Conservation (phyloP, 2,888 invertebrate genomes). For the Xestoiulus laeticollis region DNA sequence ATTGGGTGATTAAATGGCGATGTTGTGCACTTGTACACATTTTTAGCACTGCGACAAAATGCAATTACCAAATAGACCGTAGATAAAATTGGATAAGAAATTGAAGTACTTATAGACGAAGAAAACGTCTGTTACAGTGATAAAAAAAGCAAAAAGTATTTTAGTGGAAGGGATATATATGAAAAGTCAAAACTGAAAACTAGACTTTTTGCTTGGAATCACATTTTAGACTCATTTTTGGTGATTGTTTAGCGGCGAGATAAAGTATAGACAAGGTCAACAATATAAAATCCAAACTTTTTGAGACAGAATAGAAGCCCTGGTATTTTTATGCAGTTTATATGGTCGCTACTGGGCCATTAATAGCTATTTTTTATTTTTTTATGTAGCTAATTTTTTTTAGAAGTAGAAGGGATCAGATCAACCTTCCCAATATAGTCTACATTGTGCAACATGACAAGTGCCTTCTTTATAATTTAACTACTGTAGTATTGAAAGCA, state of each 20-base stretch:
- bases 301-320: background rate
- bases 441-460: background rate
- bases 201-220: background rate
- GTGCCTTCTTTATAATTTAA: too few species aligned
- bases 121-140: background rate
- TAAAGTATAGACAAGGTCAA: background rate
- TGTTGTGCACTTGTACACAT: background rate
- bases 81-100: background rate
- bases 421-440: background rate
- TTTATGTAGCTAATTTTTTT: too few species aligned
- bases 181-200: slow-evolving; percentile 1
- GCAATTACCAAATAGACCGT: slow-evolving; percentile 9
- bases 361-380: background rate
- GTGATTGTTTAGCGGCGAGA: background rate
- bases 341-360: background rate
- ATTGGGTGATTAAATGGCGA: slow-evolving; percentile 1
- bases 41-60: slow-evolving; percentile 1
- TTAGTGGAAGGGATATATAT: background rate
- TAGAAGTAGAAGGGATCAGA: too few species aligned
- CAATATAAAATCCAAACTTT: background rate
- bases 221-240: background rate
- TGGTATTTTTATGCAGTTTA: background rate
- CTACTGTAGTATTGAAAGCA: too few species aligned
- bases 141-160: background rate
- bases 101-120: background rate